Base-by-base conservation (phyloP, 2,113 vertebrate species). In the Saiga tatarica region DNA sequence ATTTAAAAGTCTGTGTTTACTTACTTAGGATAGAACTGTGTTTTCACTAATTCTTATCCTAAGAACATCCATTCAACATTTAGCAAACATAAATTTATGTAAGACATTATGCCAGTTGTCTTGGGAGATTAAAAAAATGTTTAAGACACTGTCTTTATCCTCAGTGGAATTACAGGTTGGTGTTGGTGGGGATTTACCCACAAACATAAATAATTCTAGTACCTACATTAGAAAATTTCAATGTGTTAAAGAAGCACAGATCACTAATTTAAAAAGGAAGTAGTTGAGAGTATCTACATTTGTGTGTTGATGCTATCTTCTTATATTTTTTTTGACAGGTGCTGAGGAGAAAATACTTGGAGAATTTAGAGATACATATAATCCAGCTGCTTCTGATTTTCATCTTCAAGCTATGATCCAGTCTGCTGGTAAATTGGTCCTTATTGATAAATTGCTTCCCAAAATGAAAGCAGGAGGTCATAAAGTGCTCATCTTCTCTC, bases 381-480 rank as follows among this genome's bases (percentile, higher is more conserved):
- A 97, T 98, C 99, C 99, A 94, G 97, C 98, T 97, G 99, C 99
- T 96, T 96, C 98, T 60, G 99, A 99, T 98, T 99, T 99, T 98
- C 99, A 99, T 98, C 99, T 99, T 94, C 99, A 99, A 99, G 99
- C 99, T 95, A 99, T 99, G 99, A 99, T 99, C 95, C 99, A 99
- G 97, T 99, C 99, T 94, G 99, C 99, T 64, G 99, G 99, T 60
- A 99, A 99, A 98, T 98, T 99, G 97, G 99, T 99, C 89, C 99
- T 99, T 91, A 99, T 99, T 93, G 99, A 99, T 99, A 99, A 99
- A 96, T 99, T 99, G 96, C 99, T 99, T 98, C 99, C 99, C 92
- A 99, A 99, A 99, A 99, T 99, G 99, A 99, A 99, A 99, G 99
- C 99, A 19, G 99, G 99, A 50, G 99, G 99, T 74, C 99, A 99